Conservation (phyloP, 2,888 invertebrate species). For the Eupsilia transversa region DNA sequence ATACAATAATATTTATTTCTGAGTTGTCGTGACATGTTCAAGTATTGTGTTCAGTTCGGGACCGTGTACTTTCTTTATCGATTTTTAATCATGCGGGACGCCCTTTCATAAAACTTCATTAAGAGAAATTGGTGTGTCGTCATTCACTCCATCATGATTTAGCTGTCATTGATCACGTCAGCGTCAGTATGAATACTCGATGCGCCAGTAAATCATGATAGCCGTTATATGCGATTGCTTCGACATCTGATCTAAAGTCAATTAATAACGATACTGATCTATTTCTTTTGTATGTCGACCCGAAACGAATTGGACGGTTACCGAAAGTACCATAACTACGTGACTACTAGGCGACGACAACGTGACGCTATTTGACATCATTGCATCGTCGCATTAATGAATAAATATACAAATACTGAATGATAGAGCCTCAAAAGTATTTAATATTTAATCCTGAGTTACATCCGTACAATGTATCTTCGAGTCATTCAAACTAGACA, state of each 20-base stretch:
- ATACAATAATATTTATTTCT: slow-evolving; percentile 74
- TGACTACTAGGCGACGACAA: slow-evolving; percentile 64
- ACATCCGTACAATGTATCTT: slow-evolving; percentile 37
- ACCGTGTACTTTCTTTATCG: slow-evolving; percentile 77
- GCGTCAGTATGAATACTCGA: slow-evolving; percentile 62
- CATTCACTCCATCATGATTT: slow-evolving; percentile 80
- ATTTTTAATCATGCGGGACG: slow-evolving; percentile 79
- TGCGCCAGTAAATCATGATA: slow-evolving; percentile 63
- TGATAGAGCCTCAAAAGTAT: slow-evolving; percentile 4
- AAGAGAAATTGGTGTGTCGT: slow-evolving; percentile 80
- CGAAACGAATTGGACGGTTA: slow-evolving; percentile 79
- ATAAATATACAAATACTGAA: slow-evolving; percentile 11
- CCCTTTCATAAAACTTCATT: slow-evolving; percentile 81
- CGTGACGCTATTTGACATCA: slow-evolving; percentile 59
- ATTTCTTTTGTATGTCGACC: slow-evolving; percentile 70
- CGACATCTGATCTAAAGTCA: slow-evolving; percentile 77
- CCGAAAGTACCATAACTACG: slow-evolving; percentile 77
- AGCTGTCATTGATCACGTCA: slow-evolving; percentile 78
- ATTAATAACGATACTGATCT: slow-evolving; percentile 79
- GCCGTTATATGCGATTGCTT: slow-evolving; percentile 65
- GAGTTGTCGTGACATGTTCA: slow-evolving; percentile 75
- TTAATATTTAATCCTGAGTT: slow-evolving; percentile 38
- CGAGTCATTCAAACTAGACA: slow-evolving; percentile 38
- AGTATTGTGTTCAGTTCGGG: slow-evolving; percentile 72
- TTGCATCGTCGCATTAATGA: slow-evolving; percentile 6